Evolutionary conservation across 2,113 vertebrate genomes (phyloP), one percentile per base, ranked within the genome.

Genomic region (Macquaria australasica): DNA sequence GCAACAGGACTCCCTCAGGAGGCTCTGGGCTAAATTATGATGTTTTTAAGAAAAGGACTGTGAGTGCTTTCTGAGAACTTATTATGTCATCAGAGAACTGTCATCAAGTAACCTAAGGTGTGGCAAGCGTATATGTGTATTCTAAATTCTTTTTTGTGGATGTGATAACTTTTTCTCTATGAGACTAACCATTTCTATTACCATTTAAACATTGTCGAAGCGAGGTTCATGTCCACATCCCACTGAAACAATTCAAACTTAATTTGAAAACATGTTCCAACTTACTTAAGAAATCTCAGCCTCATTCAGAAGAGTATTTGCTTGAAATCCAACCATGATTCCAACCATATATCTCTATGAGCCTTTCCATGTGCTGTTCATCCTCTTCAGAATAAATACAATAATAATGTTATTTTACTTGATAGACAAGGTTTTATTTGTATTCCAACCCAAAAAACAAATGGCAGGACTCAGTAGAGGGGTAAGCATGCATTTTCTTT

Each of bases 401-500:
- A 28, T 16, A 5, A 71, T 62, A 51, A 53, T 77, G 67, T 50
- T 34, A 25, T 75, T 69, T 56, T n/a, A 62, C 8, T 39, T 21
- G 23, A 79, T 0, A 43, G 9, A 43, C 4, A 55, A n/a, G 41
- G 0, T 41, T 53, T 51, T 15, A 10, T 68, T 64, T 34, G 48
- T 43, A 70, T 62, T 48, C 15, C 28, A 83, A 58, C 12, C 16
- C 12, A 64, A 41, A 51, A 18, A 23, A 64, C 34, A 41, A 18
- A 28, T 63, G 8, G 11, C 37, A 8, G 37, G 28, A 39, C 50
- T 67, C 31, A 72, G 59, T 8, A 3, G 21, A 37, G 50, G 74
- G 28, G 37, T 77, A 63, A 79, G 62, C 73, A 70, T 73, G 25
- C n/a, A 51, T 50, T 64, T 37, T 23, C 15, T 60, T 53, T 77